phyloP scores from a whole-genome alignment of 2,797 vertebrate species.

The Myotis myotis region DNA sequence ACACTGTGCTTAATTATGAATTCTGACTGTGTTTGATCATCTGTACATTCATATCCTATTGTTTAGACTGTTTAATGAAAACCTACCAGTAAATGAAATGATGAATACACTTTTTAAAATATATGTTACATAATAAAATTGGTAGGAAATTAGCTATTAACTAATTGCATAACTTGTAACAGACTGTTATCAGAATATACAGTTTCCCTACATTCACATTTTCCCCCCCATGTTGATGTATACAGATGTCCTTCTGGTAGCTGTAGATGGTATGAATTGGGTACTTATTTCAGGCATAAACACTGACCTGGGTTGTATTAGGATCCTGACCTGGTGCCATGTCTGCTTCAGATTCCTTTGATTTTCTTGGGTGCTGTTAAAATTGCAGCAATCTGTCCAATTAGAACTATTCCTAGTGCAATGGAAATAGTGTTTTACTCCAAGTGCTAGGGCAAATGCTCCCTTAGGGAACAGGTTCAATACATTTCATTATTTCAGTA shows the following conservation, averaged over 20 bases:
- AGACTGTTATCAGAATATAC: background rate
- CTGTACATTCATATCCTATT: background rate
- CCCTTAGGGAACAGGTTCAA: conserved; percentile 17
- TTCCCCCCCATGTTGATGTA: background rate
- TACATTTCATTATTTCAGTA: conserved; percentile 20
- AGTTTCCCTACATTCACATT: background rate
- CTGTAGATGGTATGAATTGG: background rate
- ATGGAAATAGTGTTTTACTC: conserved; percentile 54
- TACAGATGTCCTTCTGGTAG: background rate
- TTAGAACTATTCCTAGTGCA: conserved; percentile 52
- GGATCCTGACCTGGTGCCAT: background rate
- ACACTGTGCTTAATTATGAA: background rate
- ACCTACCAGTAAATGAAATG: background rate
- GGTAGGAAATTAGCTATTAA: background rate
- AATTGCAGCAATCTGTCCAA: conserved; percentile 40
- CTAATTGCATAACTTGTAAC: background rate
- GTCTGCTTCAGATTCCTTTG: background rate
- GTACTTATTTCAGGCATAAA: background rate
- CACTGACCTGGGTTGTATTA: background rate
- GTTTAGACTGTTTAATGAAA: background rate
- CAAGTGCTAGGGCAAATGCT: conserved; percentile 11
- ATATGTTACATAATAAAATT: background rate
- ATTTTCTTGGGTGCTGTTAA: conserved; percentile 54
- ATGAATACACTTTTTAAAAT: background rate
- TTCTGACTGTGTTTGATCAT: background rate